Base-by-base conservation (phyloP, 2,888 invertebrate genomes). In the Tenthredo notha region DNA sequence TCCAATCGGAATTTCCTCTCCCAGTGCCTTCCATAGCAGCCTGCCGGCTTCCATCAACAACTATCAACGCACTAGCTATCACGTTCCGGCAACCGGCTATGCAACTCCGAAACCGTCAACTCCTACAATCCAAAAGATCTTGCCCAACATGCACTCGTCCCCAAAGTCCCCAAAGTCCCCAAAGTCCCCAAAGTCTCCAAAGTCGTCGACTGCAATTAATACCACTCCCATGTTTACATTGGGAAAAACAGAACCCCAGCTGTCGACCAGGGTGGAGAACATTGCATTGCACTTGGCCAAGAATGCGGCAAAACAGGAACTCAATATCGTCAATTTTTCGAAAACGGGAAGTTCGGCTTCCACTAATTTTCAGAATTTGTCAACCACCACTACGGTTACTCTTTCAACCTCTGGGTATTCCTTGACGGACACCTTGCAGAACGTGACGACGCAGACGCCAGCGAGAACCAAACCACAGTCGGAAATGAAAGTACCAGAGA, bases 21-120 rank as follows among this genome's bases (percentile, higher is more conserved):
- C 91, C 85, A 92, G 93, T 91, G 93, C 93, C 91, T 93, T 92
- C 87, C 93, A 93, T 86, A 93, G 91, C 87, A 93, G 92, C 84
- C 87, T 93, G 75, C 93, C 93, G 25, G 92, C 93, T 0, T 90
- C 93, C n/a, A 92, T 92, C 74, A 92, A 91, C 83, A 93, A 93
- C 74, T 92, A 92, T 84, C 93, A 93, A 70, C 89, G 93, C 18
- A 90, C 92, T 37, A 92, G 90, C 85, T 93, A 93, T 85, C 89
- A 91, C 85, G 90, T 92, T 0, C 92, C 92, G 40, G 29, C 83
- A 29, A 18, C 67, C 1, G n/a, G 67, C 29, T 83, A 67, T n/a
- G 15, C 67, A 4, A 67, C 67, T 7, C 18, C 82, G 2, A 77
- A 54, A 25, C 67, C 65, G 1, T 92, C 92, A 77, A 90, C 92